A percentile compares a stretch with the other conserved stretches of the same genome.
phyloP scores from a whole-genome alignment of 2,113 vertebrate species.

The Coturnix japonica region DNA sequence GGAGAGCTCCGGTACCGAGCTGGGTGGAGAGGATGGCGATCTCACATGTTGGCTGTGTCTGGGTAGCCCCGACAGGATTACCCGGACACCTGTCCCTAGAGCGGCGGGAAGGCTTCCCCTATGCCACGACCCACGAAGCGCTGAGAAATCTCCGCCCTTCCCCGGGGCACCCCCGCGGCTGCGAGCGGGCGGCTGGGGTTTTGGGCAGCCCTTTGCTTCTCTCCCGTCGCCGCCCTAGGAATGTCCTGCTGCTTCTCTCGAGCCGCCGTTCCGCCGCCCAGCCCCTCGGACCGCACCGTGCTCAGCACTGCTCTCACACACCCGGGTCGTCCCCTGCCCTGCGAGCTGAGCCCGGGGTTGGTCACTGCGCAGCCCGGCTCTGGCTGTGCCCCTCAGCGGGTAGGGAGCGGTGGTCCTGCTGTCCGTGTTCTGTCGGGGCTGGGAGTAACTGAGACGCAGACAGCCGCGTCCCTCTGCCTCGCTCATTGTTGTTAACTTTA shows the following conservation, averaged over 20 bases:
- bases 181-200: background rate
- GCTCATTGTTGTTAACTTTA: constrained; percentile 11
- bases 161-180: background rate
- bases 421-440: background rate
- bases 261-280: background rate
- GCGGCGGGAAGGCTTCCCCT: background rate
- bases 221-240: too few species aligned
- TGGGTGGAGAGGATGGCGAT: too few species aligned
- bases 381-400: too few species aligned
- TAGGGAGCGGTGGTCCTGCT: background rate
- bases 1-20: background rate
- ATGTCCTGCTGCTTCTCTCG: background rate
- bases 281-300: too few species aligned
- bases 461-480: background rate
- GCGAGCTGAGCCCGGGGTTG: too few species aligned
- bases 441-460: background rate
- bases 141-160: background rate
- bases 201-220: too few species aligned
- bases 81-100: background rate
- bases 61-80: background rate
- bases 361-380: too few species aligned
- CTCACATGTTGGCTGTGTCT: too few species aligned
- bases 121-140: background rate
- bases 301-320: too few species aligned
- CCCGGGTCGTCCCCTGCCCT: too few species aligned